phyloP scores from a whole-genome alignment of 2,888 invertebrate species.

The Cryptocheilus praepositus region DNA sequence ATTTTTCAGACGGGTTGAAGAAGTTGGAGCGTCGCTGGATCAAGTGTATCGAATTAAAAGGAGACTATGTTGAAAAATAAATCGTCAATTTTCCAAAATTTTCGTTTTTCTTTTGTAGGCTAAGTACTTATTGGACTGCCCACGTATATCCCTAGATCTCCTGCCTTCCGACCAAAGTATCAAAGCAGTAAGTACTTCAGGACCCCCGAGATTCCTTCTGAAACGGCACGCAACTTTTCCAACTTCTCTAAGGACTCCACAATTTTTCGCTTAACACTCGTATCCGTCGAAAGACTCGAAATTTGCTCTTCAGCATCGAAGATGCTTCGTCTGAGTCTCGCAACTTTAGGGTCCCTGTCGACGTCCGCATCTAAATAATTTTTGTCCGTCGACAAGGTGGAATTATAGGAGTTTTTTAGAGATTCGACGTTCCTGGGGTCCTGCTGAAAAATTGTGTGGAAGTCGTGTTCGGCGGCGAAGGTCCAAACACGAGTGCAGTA shows the following conservation, averaged over 20 bases:
- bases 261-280: constrained; percentile 19
- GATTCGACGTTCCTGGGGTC: constrained; percentile 16
- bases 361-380: too few species aligned
- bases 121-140: not conserved
- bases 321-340: too few species aligned
- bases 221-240: constrained; percentile 30
- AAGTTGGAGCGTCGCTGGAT: too few species aligned
- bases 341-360: too few species aligned
- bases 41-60: too few species aligned
- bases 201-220: constrained; percentile 44
- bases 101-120: too few species aligned
- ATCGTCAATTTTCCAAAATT: too few species aligned
- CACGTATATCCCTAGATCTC: too few species aligned
- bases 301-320: not conserved
- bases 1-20: too few species aligned
- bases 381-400: not conserved
- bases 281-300: not conserved
- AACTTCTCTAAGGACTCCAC: constrained; percentile 14
- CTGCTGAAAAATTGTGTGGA: constrained; percentile 27
- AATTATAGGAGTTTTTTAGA: constrained; percentile 21
- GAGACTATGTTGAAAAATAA: too few species aligned
- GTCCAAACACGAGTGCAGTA: constrained; percentile 54
- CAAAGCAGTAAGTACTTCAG: constrained; percentile 44
- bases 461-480: constrained; percentile 52
- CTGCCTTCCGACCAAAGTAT: constrained; percentile 1